Conservation (phyloP, 1,140 invertebrate genomes). For the Elysia chlorotica region DNA sequence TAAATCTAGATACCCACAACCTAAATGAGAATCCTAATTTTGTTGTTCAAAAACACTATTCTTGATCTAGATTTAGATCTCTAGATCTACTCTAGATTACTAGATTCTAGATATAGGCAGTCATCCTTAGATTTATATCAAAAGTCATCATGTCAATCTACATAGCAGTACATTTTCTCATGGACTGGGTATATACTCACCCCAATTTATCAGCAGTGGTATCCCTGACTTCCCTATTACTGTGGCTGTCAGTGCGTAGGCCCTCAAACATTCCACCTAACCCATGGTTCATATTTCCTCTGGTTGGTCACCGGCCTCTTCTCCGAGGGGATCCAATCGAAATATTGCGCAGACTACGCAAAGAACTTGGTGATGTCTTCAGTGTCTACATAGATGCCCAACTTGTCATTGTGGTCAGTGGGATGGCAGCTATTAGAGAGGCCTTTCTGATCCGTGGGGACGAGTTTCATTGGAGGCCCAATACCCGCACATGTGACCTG, state of each 20-base stretch:
- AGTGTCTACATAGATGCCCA: constrained; percentile 28
- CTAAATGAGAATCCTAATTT: too few relatives aligned
- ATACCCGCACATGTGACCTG: constrained; percentile 26
- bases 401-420: constrained; percentile 28
- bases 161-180: constrained; percentile 19
- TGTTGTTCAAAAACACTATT: too few relatives aligned
- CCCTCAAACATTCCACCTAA: constrained; percentile 13
- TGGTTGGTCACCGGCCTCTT: constrained; percentile 17
- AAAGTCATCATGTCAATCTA: constrained; percentile 18
- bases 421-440: constrained; percentile 24
- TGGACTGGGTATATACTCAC: constrained; percentile 16
- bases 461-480: constrained; percentile 28
- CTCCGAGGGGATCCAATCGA: constrained; percentile 14
- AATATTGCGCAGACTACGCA: constrained; percentile 15
- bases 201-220: constrained; percentile 17
- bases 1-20: too few relatives aligned
- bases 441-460: constrained; percentile 21
- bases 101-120: too few relatives aligned
- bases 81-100: too few relatives aligned
- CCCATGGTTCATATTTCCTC: constrained; percentile 21
- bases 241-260: constrained; percentile 10
- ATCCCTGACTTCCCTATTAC: constrained; percentile 8
- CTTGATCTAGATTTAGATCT: too few relatives aligned
- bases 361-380: constrained; percentile 27
- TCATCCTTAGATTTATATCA: too few relatives aligned